Percentiles rank a stretch among this genome's conserved stretches.
Conservation (phyloP, 2,113 vertebrate genomes). For the Aleadryas rufinucha region DNA sequence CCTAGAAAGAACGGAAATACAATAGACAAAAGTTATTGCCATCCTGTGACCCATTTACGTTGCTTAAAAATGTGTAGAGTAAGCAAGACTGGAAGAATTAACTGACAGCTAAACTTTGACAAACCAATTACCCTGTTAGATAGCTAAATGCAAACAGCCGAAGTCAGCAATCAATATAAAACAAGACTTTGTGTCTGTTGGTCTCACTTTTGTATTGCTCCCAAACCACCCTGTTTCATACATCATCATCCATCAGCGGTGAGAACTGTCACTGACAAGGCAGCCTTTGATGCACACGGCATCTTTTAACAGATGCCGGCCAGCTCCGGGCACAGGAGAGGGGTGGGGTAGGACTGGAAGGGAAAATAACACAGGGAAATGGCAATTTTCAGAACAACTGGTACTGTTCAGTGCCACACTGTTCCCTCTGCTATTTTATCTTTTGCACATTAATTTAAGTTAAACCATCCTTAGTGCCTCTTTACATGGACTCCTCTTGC, state of each 20-base stretch:
- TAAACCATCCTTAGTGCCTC: background rate
- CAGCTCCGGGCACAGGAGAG: slow-evolving; percentile 5
- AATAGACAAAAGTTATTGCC: slow-evolving; percentile 27
- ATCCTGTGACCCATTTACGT: background rate
- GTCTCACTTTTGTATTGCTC: slow-evolving; percentile 52
- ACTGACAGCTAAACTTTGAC: slow-evolving; percentile 58
- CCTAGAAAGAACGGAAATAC: slow-evolving; percentile 59
- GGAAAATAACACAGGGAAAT: background rate
- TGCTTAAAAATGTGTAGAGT: slow-evolving; percentile 13
- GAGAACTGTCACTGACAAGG: slow-evolving; percentile 36
- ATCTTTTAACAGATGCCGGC: slow-evolving; percentile 29
- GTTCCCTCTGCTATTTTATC: background rate
- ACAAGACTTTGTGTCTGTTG: slow-evolving; percentile 55
- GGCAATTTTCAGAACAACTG: background rate
- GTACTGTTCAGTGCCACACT: background rate
- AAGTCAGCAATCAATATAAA: slow-evolving; percentile 62
- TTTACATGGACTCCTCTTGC: background rate
- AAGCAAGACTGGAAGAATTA: slow-evolving; percentile 38
- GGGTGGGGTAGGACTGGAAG: background rate
- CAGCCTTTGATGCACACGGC: slow-evolving; percentile 4
- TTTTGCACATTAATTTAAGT: background rate
- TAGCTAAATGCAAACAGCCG: slow-evolving; percentile 56
- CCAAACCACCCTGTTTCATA: slow-evolving; percentile 39
- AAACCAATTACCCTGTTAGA: slow-evolving; percentile 56
- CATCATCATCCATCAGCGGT: slow-evolving; percentile 42